These are phyloP conservation scores for Mastomys coucha DNA, from an alignment of 2,113 vertebrate genomes.

Conservation along the genomic window DNA sequence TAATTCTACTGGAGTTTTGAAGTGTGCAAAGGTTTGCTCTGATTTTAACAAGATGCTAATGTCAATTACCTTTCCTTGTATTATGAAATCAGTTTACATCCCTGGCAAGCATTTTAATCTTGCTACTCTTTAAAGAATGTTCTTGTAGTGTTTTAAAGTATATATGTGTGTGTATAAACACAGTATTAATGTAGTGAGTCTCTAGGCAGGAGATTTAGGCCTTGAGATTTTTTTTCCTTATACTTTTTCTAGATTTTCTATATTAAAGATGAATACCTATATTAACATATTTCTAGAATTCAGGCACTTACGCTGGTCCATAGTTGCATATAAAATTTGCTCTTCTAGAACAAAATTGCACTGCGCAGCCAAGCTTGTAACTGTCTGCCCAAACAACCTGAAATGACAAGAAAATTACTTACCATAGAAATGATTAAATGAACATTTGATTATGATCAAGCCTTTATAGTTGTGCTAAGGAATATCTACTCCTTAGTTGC, in stretches of 20 bases:
- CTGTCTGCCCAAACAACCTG: slow-evolving; percentile 87
- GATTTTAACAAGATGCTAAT: slow-evolving; percentile 15
- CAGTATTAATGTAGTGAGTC: neutral
- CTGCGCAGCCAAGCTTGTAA: slow-evolving; percentile 88
- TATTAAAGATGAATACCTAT: neutral
- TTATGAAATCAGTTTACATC: neutral
- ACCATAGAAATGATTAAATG: neutral
- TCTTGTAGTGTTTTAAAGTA: neutral
- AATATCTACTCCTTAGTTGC: neutral
- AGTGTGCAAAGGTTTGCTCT: neutral
- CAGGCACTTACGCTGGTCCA: slow-evolving; percentile 85
- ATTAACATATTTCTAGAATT: slow-evolving; percentile 13
- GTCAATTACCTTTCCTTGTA: neutral
- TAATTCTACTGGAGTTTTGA: slow-evolving; percentile 1
- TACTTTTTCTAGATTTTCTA: neutral
- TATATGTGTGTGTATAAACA: neutral
- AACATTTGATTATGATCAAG: neutral
- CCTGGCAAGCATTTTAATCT: neutral
- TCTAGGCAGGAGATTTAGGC: slow-evolving; percentile 15
- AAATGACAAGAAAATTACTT: slow-evolving; percentile 49
- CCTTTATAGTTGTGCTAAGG: neutral
- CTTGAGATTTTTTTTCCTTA: slow-evolving; percentile 10
- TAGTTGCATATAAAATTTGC: slow-evolving; percentile 88
- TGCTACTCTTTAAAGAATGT: neutral
- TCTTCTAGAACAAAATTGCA: slow-evolving; percentile 77